Evolutionary conservation across 2,113 vertebrate genomes (phyloP), one percentile per base, ranked within the genome.

Genomic region (Bufo gargarizans): DNA sequence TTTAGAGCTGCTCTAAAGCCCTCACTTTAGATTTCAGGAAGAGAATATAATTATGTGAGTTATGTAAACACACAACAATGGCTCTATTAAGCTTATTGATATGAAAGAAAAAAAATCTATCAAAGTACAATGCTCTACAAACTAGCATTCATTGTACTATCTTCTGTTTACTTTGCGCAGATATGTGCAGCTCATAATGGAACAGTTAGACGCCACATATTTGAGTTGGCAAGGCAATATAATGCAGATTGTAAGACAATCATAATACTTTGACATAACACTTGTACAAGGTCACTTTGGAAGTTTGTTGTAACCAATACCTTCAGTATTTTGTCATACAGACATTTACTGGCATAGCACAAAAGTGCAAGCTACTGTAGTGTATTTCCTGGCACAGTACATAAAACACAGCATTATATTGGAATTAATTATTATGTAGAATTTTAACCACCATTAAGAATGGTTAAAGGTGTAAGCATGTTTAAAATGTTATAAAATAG

Each of bases 211-310:
- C 50, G 58, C 58, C 76, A 86, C 20, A 22, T 84, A 61, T 86
- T 78, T 86, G 45, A 55, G 12, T 86, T 86, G 74, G 85, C 74
- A 53, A 17, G 9, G 50, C n/a, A 33, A 6, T 13, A 61, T 20
- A n/a, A 22, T 16, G 12, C 58, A 78, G 84, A 77, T 86, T 77
- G 49, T 77, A 47, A 56, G 53, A 74, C 58, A 61, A 19, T 82
- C 20, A 55, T 55, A 33, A 84, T 33, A 84, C 47, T 78, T 77
- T 78, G 85, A 86, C 85, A n/a, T 63, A 53, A 22, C 5, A 45
- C 49, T 72, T 33, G 20, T 45, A 56, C 53, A 77, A 86, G 84
- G 85, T 78, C 43, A 10, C 50, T 50, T 61, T 65, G 80, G 43
- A n/a, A 13, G 80, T 49, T 65, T 49, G 8, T 49, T 20, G 80